Conservation (phyloP, 2,888 invertebrate genomes). For the Sesamia inferens region DNA sequence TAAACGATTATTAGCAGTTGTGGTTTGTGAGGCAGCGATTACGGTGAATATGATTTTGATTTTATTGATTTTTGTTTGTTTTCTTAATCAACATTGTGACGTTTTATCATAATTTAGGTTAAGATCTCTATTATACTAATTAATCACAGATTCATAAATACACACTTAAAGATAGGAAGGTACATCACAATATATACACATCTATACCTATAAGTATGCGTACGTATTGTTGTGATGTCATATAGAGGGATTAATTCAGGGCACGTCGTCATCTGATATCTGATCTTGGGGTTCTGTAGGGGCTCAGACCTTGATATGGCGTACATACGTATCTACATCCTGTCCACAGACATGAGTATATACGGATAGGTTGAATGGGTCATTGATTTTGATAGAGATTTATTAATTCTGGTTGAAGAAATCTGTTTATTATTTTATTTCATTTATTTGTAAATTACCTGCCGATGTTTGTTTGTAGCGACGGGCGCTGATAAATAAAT, state of each 20-base stretch:
- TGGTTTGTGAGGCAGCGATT: constrained; percentile 55
- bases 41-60: constrained; percentile 29
- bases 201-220: constrained; percentile 43
- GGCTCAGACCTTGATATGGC: constrained; percentile 76
- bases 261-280: constrained; percentile 86
- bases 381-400: constrained; percentile 46
- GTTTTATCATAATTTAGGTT: neutral
- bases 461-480: neutral
- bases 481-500: neutral
- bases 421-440: neutral
- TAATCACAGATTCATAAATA: neutral
- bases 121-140: neutral
- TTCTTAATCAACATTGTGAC: neutral
- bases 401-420: constrained; percentile 5
- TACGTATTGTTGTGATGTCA: constrained; percentile 80
- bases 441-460: neutral
- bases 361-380: constrained; percentile 37
- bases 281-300: constrained; percentile 82
- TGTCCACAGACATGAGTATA: constrained; percentile 46
- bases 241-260: constrained; percentile 86
- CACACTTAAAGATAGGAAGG: neutral
- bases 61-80: constrained; percentile 34
- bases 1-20: constrained; percentile 62
- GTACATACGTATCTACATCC: constrained; percentile 61
- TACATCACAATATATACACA: constrained; percentile 20